Evolutionary conservation across 2,888 invertebrate species (phyloP).

Genomic region (Agonopterix subpropinquella): DNA sequence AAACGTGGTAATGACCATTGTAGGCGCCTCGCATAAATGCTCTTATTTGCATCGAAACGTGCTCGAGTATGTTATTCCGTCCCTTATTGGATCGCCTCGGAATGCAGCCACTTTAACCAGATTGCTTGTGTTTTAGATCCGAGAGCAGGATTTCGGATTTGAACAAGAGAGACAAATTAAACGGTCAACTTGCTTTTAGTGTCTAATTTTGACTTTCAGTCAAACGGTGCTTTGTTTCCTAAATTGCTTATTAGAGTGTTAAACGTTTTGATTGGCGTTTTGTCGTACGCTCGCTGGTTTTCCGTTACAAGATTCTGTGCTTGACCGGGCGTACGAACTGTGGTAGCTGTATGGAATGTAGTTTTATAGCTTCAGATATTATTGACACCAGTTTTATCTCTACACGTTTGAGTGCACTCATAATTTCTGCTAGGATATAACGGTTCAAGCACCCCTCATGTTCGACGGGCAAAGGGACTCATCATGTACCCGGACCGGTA

Average conservation of each 20-base stretch:
- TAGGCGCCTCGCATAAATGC: conserved; percentile 55
- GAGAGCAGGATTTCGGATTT: conserved; percentile 21
- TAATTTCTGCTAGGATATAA: conserved; percentile 39
- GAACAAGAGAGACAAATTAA: conserved; percentile 22
- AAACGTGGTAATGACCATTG: conserved; percentile 65
- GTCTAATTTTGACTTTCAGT: conserved; percentile 23
- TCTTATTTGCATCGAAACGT: conserved; percentile 64
- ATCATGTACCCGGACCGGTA: conserved; percentile 31
- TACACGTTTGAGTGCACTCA: conserved; percentile 43
- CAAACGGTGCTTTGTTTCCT: conserved; percentile 29
- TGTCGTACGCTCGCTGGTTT: conserved; percentile 2
- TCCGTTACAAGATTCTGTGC: not conserved
- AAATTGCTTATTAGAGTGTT: conserved; percentile 29
- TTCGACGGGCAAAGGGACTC: conserved; percentile 35
- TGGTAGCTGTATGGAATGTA: not conserved
- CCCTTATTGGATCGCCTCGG: conserved; percentile 28
- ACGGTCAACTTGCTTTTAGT: conserved; percentile 18
- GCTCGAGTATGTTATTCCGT: conserved; percentile 43
- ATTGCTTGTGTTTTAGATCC: conserved; percentile 22
- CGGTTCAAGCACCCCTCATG: conserved; percentile 37
- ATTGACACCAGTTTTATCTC: conserved; percentile 33
- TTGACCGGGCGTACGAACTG: not conserved
- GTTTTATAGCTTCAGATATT: conserved; percentile 1
- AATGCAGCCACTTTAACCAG: conserved; percentile 34
- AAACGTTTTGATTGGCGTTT: conserved; percentile 19